These are phyloP conservation scores for Typhlichthys subterraneus DNA, from an alignment of 2,797 vertebrate genomes.

Conservation along the genomic window DNA sequence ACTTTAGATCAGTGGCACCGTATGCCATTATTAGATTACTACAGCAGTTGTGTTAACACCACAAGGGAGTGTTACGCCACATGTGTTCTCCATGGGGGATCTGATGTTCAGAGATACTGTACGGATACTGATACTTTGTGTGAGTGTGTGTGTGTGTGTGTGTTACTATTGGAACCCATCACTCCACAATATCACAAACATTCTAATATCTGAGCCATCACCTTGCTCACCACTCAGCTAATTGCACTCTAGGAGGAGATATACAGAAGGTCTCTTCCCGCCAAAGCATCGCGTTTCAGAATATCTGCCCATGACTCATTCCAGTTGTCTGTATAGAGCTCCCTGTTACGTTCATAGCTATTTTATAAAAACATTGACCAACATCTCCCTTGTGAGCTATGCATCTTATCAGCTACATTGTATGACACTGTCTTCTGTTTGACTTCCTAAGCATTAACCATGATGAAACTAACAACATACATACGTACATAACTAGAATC, in stretches of 20 bases:
- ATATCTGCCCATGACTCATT: constrained; percentile 23
- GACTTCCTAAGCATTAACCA: constrained; percentile 35
- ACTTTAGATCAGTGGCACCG: constrained; percentile 11
- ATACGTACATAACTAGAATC: constrained; percentile 41
- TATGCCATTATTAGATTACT: constrained; percentile 46
- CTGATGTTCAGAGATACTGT: constrained; percentile 4
- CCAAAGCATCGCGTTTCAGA: constrained; percentile 52
- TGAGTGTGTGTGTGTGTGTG: too few relatives aligned
- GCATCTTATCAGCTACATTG: constrained; percentile 42
- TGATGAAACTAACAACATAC: constrained; percentile 53
- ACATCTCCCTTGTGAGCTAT: constrained; percentile 38
- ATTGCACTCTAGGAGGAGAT: too few relatives aligned
- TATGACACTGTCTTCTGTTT: constrained; percentile 18
- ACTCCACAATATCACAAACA: too few relatives aligned
- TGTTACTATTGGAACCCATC: too few relatives aligned
- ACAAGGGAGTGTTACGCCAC: constrained; percentile 25
- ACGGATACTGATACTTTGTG: too few relatives aligned
- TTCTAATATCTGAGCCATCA: too few relatives aligned
- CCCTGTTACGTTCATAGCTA: constrained; percentile 2
- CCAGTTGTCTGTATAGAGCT: constrained; percentile 7
- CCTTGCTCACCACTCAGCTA: too few relatives aligned
- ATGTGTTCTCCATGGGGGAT: constrained; percentile 26
- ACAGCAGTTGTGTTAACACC: constrained; percentile 7
- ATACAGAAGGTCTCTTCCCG: too few relatives aligned
- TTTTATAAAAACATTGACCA: constrained; percentile 21